Base-by-base conservation (phyloP, 2,113 vertebrate genomes). In the Stigmatopora nigra region DNA sequence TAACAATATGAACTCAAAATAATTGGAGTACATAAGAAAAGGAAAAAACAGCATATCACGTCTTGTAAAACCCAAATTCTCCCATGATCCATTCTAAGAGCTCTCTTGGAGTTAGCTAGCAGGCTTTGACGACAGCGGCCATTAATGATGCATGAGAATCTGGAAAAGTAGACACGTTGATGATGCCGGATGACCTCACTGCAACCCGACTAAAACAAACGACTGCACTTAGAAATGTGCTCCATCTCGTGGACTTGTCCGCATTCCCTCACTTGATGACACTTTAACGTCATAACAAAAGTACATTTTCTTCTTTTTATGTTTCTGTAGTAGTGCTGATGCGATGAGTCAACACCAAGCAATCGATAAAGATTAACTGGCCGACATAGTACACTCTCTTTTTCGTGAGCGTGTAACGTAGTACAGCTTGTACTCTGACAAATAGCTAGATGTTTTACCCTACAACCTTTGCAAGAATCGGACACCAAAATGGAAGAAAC, bases 141-240 rank as follows among this genome's bases (percentile, higher is more conserved):
- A 79, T 79, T 44, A 61, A 57, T 63, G 55, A 74, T 73, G 68
- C 61, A 75, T 69, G 52, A 71, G 61, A 72, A 20, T 51, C 61
- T 44, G 52, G 51, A 67, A 76, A 60, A 63, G 55, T 51, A 70
- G 44, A 47, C 44, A 44, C 35, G 61, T n/a, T 13, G 55, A 56
- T 48, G 1, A 49, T 20, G 52, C 38, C 36, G 16, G 31, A 52
- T 71, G 76, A 71, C 65, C 67, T 73, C 47, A 57, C 38, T 44
- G 17, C 48, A 13, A 73, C 46, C 31, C 19, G 19, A 55, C 62
- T 25, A 44, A 49, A 25, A 38, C 36, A 61, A 61, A 22, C 25
- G 0, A 22, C 38, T 16, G 19, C 35, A 16, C 14, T n/a, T 9
- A 14, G n/a, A 46, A 46, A 64, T 67, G 17, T 13, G 22, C 22